These are phyloP conservation scores for Ciconia maguari DNA, from an alignment of 2,113 vertebrate species.

Conservation along the genomic window DNA sequence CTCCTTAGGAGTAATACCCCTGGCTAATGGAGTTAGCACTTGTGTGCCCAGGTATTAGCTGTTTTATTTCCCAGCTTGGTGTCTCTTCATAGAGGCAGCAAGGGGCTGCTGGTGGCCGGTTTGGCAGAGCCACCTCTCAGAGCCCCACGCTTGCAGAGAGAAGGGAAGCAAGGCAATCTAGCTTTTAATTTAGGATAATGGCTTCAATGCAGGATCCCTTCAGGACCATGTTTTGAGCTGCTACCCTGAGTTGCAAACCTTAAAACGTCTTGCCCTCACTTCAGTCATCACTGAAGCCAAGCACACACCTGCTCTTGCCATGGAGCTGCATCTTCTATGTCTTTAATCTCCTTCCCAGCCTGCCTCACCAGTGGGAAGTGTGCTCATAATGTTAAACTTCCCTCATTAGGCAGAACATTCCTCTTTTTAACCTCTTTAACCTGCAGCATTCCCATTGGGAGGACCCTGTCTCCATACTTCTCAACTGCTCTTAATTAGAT, in stretches of 20 bases:
- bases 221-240: not conserved
- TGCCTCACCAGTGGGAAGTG: slow-evolving; percentile 12
- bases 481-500: slow-evolving; percentile 70
- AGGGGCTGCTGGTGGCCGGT: not conserved
- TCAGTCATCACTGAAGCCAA: not conserved
- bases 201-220: not conserved
- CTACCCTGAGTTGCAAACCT: not conserved
- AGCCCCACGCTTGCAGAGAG: not conserved
- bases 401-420: slow-evolving; percentile 71
- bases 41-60: not conserved
- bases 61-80: not conserved
- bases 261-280: not conserved
- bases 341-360: slow-evolving; percentile 11
- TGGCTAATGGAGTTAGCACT: not conserved
- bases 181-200: not conserved
- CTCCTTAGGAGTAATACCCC: not conserved
- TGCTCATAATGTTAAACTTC: slow-evolving; percentile 17
- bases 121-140: not conserved
- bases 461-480: slow-evolving; percentile 65
- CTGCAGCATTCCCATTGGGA: slow-evolving; percentile 67
- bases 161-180: not conserved
- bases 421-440: slow-evolving; percentile 74
- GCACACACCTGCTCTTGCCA: slow-evolving; percentile 2
- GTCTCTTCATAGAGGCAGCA: accelerated
- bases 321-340: accelerated